A percentile compares a stretch with the other conserved stretches of the same genome.
Evolutionary conservation across 30 jellyfish, hydroid and myxozoan genomes (phyloP).

Genomic region (Haliclystus octoradiatus): DNA sequence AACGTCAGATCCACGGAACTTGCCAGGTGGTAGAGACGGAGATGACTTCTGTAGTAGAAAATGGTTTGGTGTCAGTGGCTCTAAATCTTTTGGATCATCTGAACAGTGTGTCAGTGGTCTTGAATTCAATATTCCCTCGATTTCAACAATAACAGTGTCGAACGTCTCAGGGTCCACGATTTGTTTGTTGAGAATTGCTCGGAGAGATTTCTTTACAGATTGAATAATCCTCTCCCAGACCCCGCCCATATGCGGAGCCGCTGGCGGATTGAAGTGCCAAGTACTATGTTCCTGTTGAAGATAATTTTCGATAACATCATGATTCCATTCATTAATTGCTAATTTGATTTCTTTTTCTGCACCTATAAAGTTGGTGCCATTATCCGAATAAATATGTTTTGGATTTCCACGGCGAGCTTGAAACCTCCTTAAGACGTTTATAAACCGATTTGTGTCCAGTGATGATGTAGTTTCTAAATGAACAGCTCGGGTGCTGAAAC

Average conservation of each 20-base stretch:
- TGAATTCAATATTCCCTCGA: constrained; percentile 31
- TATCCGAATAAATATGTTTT: no score
- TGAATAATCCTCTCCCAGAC: constrained; percentile 36
- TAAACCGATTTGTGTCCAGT: constrained; percentile 17
- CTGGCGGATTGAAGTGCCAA: constrained; percentile 28
- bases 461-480: constrained; percentile 17
- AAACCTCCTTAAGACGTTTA: constrained; percentile 12
- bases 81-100: constrained; percentile 26
- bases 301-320: no score
- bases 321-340: no score
- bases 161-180: constrained; percentile 13
- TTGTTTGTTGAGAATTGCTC: constrained; percentile 21
- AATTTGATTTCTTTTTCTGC: constrained; percentile 26
- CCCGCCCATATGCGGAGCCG: constrained; percentile 28
- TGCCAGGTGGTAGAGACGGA: constrained; percentile 39
- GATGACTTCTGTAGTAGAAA: constrained; percentile 9
- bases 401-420: constrained; percentile 27
- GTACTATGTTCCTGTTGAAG: constrained; percentile 4
- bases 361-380: constrained; percentile 36
- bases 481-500: constrained; percentile 9
- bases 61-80: constrained; percentile 33
- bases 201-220: constrained; percentile 11
- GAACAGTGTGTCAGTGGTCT: constrained; percentile 36
- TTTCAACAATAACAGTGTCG: constrained; percentile 7
- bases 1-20: constrained; percentile 4